phyloP scores from a whole-genome alignment of 30 jellyfish, hydroid and myxozoan genomes.

The Sanderia malayensis region DNA sequence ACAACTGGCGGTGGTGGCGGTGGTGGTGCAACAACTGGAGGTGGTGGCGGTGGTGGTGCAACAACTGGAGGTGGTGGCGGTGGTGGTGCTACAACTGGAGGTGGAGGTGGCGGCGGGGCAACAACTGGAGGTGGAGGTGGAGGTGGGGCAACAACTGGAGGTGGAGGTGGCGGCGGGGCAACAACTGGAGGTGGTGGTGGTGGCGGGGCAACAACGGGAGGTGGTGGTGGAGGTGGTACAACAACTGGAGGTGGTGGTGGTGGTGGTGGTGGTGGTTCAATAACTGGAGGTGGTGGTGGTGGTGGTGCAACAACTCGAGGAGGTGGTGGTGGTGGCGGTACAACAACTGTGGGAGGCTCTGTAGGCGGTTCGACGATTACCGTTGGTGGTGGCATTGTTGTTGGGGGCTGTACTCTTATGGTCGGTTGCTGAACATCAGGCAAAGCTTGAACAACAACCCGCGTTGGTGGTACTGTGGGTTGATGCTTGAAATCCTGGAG shows the following conservation, averaged over 20 bases:
- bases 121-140: constrained; percentile 53
- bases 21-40: constrained; percentile 26
- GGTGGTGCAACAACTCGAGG: constrained; percentile 38
- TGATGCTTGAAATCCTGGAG: constrained; percentile 26
- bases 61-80: too few relatives aligned
- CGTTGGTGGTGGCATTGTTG: constrained; percentile 34
- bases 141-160: constrained; percentile 34
- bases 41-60: too few relatives aligned
- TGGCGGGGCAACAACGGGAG: constrained; percentile 40
- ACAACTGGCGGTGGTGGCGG: constrained; percentile 52
- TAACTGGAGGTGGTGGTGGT: constrained; percentile 67
- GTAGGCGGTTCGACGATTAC: constrained; percentile 31
- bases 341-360: constrained; percentile 47
- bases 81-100: constrained; percentile 19
- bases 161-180: constrained; percentile 62
- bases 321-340: constrained; percentile 66
- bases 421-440: constrained; percentile 27
- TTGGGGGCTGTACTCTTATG: too few relatives aligned
- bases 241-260: constrained; percentile 52
- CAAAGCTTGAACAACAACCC: constrained; percentile 27
- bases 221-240: constrained; percentile 54
- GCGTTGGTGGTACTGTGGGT: not conserved
- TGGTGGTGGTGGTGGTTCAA: constrained; percentile 60
- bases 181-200: constrained; percentile 59
- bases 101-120: constrained; percentile 36